These are phyloP conservation scores for Hirundichthys speculiger DNA, from an alignment of 2,113 vertebrate species.

Conservation along the genomic window DNA sequence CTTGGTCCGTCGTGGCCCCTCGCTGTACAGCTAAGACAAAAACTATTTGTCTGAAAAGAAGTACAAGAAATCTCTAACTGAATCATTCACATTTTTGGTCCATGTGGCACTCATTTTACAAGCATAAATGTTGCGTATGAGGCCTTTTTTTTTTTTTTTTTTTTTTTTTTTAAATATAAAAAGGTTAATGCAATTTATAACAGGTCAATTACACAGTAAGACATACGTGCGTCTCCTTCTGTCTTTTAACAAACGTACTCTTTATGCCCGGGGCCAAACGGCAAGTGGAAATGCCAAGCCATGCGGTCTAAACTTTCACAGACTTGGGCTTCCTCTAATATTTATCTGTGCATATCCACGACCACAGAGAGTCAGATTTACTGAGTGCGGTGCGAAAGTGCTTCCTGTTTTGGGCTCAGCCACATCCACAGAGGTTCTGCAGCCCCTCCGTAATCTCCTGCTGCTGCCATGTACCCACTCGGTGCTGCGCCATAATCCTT, in stretches of 20 bases:
- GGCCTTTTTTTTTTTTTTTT: too few relatives aligned
- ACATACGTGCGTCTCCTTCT: constrained; percentile 27
- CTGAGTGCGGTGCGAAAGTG: constrained; percentile 69
- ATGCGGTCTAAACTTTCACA: constrained; percentile 65
- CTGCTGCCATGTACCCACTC: constrained; percentile 27
- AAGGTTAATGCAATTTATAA: constrained; percentile 25
- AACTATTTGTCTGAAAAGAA: background rate
- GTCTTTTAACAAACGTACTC: constrained; percentile 55
- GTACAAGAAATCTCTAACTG: background rate
- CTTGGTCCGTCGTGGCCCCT: too few relatives aligned
- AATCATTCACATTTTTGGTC: constrained; percentile 1
- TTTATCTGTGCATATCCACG: constrained; percentile 59
- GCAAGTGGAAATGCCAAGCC: constrained; percentile 47
- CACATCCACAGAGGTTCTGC: constrained; percentile 72
- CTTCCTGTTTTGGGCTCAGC: constrained; percentile 77
- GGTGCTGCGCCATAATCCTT: constrained; percentile 24
- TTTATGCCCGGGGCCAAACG: constrained; percentile 62
- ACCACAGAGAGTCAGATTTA: constrained; percentile 76
- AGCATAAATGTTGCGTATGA: too few relatives aligned
- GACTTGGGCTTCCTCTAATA: constrained; percentile 70
- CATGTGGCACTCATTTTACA: too few relatives aligned
- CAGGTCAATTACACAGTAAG: constrained; percentile 17
- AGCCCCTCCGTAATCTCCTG: constrained; percentile 40
- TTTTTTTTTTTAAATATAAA: background rate
- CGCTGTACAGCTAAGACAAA: background rate